These are phyloP conservation scores for Pteronura brasiliensis DNA, from an alignment of 2,113 vertebrate species.

Conservation along the genomic window DNA sequence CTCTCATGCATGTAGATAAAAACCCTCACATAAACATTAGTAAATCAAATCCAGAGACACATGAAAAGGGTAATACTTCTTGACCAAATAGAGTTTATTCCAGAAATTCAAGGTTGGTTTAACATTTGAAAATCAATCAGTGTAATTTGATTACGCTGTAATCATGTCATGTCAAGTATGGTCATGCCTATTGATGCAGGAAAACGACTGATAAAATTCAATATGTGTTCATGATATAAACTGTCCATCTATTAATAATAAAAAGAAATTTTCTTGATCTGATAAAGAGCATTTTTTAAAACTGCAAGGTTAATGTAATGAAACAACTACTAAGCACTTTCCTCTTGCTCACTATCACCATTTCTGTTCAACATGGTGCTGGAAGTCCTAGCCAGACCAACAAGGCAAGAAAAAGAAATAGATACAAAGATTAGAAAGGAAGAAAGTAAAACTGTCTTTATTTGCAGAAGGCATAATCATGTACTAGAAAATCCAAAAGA, in stretches of 20 bases:
- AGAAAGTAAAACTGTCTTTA: not conserved
- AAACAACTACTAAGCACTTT: not conserved
- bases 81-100: not conserved
- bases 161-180: too few relatives aligned
- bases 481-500: not conserved
- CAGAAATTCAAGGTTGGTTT: not conserved
- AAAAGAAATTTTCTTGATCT: not conserved
- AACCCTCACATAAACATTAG: not conserved
- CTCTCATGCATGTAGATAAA: not conserved
- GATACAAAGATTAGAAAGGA: not conserved
- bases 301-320: not conserved
- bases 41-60: not conserved
- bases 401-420: not conserved
- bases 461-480: not conserved
- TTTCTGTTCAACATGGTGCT: not conserved
- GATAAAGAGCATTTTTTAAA: not conserved
- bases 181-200: not conserved
- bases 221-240: not conserved
- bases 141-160: not conserved
- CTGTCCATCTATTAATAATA: not conserved
- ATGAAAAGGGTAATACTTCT: not conserved
- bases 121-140: not conserved
- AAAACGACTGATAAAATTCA: not conserved
- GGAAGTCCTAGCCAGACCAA: not conserved
- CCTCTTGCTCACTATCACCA: not conserved